Evolutionary conservation across 2,113 vertebrate species (phyloP).

Genomic region (Sinocyclocheilus maitianheensis): DNA sequence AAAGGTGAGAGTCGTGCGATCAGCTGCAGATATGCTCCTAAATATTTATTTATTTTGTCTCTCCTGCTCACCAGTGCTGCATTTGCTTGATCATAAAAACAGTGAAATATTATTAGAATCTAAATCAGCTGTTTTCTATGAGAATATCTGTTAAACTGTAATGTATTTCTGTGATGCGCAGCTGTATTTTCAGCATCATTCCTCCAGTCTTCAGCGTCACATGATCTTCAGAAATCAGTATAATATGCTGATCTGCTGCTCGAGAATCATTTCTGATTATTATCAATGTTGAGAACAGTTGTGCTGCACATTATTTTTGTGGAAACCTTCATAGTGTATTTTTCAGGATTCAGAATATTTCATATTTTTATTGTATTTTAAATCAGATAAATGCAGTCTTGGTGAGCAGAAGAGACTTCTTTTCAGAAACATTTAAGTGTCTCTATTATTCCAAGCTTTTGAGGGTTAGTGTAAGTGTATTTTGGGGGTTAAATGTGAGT

Average conservation of each 20-base stretch:
- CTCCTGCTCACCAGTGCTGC: too few relatives aligned
- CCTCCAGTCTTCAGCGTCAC: too few relatives aligned
- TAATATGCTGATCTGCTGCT: too few relatives aligned
- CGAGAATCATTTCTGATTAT: too few relatives aligned
- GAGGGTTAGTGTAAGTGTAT: background rate
- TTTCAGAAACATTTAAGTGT: background rate
- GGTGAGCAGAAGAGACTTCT: background rate
- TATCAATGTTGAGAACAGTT: too few relatives aligned
- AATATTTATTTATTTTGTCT: too few relatives aligned
- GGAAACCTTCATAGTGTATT: background rate
- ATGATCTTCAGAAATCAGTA: too few relatives aligned
- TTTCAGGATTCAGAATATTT: background rate
- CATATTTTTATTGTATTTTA: background rate
- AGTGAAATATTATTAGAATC: too few relatives aligned
- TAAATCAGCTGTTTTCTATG: too few relatives aligned
- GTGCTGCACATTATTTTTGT: background rate
- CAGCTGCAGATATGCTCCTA: background rate
- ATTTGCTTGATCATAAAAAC: background rate
- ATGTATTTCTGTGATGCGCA: too few relatives aligned
- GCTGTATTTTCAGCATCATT: too few relatives aligned
- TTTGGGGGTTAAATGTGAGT: background rate
- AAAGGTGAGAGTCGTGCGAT: slow-evolving; percentile 11
- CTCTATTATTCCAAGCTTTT: background rate
- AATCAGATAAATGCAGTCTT: rapidly evolving
- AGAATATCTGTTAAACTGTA: too few relatives aligned